Base-by-base conservation (phyloP, 2,113 vertebrate species). In the Chaetodon auriga region DNA sequence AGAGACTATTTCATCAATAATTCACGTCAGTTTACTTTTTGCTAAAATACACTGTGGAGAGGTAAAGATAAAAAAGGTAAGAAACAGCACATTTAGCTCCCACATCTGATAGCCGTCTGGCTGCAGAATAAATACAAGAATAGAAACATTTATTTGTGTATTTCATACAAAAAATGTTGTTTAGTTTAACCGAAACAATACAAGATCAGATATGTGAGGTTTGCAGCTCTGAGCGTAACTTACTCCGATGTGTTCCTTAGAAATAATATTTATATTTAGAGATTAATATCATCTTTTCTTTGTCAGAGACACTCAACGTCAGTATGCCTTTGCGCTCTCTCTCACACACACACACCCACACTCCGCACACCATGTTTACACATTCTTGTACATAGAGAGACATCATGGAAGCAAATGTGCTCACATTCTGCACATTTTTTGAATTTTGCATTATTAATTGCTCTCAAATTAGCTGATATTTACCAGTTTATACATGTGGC, bases 241-340 rank as follows among this genome's bases (percentile, higher is more conserved):
- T 65, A 79, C 62, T 74, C 57, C 82, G 30, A 81, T 41, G 79
- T 61, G 64, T 63, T 81, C 62, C 15, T 6, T 18, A 80, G 53
- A 25, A 78, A 78, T 62, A 83, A 87, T 81, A 85, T 88, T 89
- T 81, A 80, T 63, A 54, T 65, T 48, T 48, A 38, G n/a, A 82
- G 86, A 87, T 85, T 70, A 1, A 45, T 89, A 87, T 88, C 74
- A 0, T 5, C 3, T 49, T 71, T 23, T 60, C 30, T 80, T 57
- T 57, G 60, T 72, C 48, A 64, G 25, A 30, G 12, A 80, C 77
- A 71, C 77, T 80, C 18, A 53, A 36, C 43, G 30, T 81, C 62
- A 68, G 35, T 74, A 23, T 48, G 23, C 46, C 18, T 11, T 5
- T 63, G 49, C 30, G 6, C 19, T 65, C 60, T 11, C 30, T 30